Base-by-base conservation (phyloP, 2,888 invertebrate genomes). In the Neoscelio sp. region DNA sequence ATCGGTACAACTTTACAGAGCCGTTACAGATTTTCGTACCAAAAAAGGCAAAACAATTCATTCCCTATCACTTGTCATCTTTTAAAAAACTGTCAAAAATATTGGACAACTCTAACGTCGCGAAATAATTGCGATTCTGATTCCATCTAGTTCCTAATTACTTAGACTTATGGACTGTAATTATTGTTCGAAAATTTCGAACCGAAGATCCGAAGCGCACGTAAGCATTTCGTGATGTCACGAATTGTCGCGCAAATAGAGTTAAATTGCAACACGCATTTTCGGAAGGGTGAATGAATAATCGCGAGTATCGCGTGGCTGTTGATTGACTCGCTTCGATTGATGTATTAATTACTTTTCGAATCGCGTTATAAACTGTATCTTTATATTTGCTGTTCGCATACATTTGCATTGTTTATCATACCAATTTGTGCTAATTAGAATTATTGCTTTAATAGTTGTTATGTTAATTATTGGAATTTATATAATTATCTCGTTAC, bases 121-220 rank as follows among this genome's bases (percentile, higher is more conserved):
- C 4, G 2, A n/a, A 13, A 13, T 50, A 56, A 68, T 68, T 68
- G 54, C 15, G 15, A 18, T 26, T 23, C 62, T 78, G 73, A 17
- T 56, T 73, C 76, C 71, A 80, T 76, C 75, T 82, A 68, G 68
- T 80, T 75, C 52, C 64, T 82, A 84, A 84, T 83, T 83, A 81
- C 67, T 56, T 26, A 48, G 40, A 74, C 44, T 52, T 82, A 74
- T 74, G 54, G 12, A 26, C 1, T 46, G 26, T 12, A 58, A 52
- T 54, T 73, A 40, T 48, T 18, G 65, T 60, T 77, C 35, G 50
- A 65, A 77, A 80, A 60, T 74, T 78, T 71, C 73, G 52, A 76
- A 44, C 70, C 48, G 62, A 48, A 33, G 35, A 42, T 48, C n/a
- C n/a, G 7, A 38, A 12, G 35, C 15, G 13, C 23, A 30, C 30